Evolutionary conservation across 2,888 invertebrate species (phyloP).

Genomic region (Amaurobius ferox): DNA sequence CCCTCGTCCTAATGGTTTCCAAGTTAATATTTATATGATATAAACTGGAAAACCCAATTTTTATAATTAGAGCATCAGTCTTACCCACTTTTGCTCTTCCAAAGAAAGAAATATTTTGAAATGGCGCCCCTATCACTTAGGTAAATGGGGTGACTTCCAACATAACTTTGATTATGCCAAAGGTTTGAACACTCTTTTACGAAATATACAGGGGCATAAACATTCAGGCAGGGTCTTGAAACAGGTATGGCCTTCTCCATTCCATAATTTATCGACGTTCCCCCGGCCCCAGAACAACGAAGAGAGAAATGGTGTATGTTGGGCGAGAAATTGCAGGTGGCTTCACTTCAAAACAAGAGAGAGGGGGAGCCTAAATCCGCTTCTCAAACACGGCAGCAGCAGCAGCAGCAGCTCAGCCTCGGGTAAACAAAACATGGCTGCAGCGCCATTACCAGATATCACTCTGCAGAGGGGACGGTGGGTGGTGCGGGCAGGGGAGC

Average conservation of each 20-base stretch:
- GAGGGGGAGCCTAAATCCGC: slow-evolving; percentile 31
- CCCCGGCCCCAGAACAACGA: slow-evolving; percentile 10
- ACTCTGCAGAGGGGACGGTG: slow-evolving; percentile 20
- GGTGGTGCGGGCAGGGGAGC: neutral
- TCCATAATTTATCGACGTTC: slow-evolving; percentile 18
- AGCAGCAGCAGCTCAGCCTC: slow-evolving; percentile 7
- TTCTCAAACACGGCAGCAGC: slow-evolving; percentile 53
- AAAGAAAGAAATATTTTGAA: no score
- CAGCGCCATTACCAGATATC: slow-evolving; percentile 44
- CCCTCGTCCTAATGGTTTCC: no score
- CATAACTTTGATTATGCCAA: no score
- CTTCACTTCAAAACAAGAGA: slow-evolving; percentile 44
- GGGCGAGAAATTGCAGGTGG: slow-evolving; percentile 64
- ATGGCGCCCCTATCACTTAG: no score
- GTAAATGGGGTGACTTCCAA: no score
- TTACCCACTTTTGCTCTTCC: no score
- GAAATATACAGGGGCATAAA: no score
- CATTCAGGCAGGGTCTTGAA: no score
- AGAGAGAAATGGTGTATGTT: slow-evolving; percentile 19
- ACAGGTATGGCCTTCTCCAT: neutral
- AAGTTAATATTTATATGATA: no score
- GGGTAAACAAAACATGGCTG: slow-evolving; percentile 52
- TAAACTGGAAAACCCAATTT: no score
- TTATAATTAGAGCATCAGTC: no score
- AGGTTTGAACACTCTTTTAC: no score